A percentile compares a stretch with the other conserved stretches of the same genome.
These are phyloP conservation scores for Ceratosolen fusciceps DNA, from an alignment of 1,140 invertebrate genomes.

Conservation along the genomic window DNA sequence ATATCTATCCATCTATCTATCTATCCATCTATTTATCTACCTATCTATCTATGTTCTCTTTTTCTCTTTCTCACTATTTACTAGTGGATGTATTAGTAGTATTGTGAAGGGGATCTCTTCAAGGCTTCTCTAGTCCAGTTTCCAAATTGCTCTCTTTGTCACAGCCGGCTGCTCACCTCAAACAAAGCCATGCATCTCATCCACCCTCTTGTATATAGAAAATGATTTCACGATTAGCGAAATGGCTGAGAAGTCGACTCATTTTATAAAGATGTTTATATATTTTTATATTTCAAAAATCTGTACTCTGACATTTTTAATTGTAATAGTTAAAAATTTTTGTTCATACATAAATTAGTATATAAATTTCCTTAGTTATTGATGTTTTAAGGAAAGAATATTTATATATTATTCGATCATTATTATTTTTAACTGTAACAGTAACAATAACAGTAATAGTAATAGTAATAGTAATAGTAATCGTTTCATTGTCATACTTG, in stretches of 20 bases:
- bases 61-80: neutral
- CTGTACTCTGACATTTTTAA: neutral
- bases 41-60: neutral
- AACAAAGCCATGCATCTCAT: neutral
- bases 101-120: neutral
- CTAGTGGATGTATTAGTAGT: constrained; percentile 37
- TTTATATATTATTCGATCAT: too few species aligned
- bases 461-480: too few species aligned
- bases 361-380: too few species aligned
- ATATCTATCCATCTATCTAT: neutral
- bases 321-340: too few species aligned
- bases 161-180: neutral
- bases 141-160: neutral
- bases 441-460: too few species aligned
- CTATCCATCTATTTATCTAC: neutral
- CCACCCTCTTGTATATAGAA: neutral
- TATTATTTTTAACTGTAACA: too few species aligned
- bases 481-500: too few species aligned
- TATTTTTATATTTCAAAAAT: neutral
- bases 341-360: too few species aligned
- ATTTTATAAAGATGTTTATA: constrained; percentile 24
- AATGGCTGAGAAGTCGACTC: constrained; percentile 33
- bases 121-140: neutral
- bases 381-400: too few species aligned
- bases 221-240: constrained; percentile 28